phyloP scores from a whole-genome alignment of 2,888 invertebrate genomes.

The Drosophila borealis region DNA sequence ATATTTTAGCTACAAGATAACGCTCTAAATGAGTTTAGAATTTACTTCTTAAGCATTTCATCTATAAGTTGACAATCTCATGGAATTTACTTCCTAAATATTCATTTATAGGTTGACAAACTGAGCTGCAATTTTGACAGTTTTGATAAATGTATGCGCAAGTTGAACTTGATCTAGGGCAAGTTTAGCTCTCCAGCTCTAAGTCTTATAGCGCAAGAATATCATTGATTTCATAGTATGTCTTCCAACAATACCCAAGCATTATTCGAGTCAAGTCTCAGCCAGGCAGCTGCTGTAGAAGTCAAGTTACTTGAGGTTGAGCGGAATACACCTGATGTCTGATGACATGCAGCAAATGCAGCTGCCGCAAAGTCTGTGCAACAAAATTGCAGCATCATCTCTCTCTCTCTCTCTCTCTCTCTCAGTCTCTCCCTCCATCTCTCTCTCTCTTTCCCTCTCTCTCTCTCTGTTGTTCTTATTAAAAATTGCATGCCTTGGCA shows the following conservation, averaged over 20 bases:
- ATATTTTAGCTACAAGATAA: no score
- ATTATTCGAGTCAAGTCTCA: neutral
- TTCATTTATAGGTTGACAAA: no score
- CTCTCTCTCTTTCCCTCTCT: neutral
- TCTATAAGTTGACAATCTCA: no score
- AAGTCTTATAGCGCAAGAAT: neutral
- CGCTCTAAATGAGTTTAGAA: no score
- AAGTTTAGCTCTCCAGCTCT: no score
- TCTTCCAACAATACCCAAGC: neutral
- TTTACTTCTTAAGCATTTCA: no score
- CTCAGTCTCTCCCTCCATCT: neutral
- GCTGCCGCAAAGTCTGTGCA: neutral
- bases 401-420: neutral
- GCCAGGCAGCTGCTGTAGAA: neutral
- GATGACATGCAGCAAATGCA: conserved; percentile 4
- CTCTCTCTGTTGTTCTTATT: conserved; percentile 36
- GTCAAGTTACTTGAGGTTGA: conserved; percentile 22
- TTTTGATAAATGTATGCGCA: no score
- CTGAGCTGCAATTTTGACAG: no score
- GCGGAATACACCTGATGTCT: neutral
- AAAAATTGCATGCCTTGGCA: conserved; percentile 79
- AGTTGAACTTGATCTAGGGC: no score
- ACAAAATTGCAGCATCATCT: conserved; percentile 7
- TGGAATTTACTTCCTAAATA: no score
- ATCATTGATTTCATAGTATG: neutral